Conservation (phyloP, 2,888 invertebrate species). For the Dasypogon diadema region DNA sequence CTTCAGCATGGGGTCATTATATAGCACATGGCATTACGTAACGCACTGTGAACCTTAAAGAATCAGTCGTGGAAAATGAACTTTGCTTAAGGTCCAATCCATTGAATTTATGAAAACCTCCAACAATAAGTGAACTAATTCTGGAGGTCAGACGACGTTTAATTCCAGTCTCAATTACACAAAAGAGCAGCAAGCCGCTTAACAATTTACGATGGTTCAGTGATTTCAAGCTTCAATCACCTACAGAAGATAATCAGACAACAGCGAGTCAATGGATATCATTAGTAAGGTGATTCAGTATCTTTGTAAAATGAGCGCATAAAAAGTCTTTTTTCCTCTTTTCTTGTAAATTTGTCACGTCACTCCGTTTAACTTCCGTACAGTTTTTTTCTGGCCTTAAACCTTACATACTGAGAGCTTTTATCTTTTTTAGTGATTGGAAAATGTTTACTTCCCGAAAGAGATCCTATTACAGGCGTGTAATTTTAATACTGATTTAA, state of each 20-base stretch:
- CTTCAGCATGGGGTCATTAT: constrained; percentile 17
- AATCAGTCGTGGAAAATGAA: constrained; percentile 28
- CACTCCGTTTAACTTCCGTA: neutral
- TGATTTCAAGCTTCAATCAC: constrained; percentile 22
- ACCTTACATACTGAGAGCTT: no score
- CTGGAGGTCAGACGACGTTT: constrained; percentile 14
- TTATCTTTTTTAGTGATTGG: no score
- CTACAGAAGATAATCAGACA: constrained; percentile 18
- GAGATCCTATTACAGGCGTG: no score
- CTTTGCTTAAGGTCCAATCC: constrained; percentile 25
- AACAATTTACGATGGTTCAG: constrained; percentile 15
- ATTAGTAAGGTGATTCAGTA: neutral
- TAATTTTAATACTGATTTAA: no score
- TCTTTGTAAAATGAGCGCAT: neutral
- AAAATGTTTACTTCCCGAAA: no score
- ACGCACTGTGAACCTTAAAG: constrained; percentile 20
- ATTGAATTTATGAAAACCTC: constrained; percentile 27
- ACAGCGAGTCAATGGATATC: neutral
- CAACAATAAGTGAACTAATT: constrained; percentile 29
- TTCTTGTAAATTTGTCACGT: neutral
- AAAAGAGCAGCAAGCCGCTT: constrained; percentile 22
- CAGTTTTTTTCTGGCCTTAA: no score
- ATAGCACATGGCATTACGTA: constrained; percentile 13
- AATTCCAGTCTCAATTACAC: constrained; percentile 26
- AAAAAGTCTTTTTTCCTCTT: neutral